These are phyloP conservation scores for Dyspetes luteomarginatus DNA, from an alignment of 2,888 invertebrate genomes.

Conservation along the genomic window DNA sequence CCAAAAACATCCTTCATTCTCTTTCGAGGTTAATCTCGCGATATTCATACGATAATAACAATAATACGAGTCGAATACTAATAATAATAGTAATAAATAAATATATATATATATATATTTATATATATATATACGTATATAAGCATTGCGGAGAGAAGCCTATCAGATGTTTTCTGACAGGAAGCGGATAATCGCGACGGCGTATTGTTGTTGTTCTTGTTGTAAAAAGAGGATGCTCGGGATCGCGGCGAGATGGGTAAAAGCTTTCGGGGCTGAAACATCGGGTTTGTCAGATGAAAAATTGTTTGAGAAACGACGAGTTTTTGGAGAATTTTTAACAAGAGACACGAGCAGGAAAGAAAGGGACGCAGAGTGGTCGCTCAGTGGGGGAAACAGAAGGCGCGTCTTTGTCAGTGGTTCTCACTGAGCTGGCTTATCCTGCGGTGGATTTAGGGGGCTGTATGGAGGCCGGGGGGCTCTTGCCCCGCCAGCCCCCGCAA, in stretches of 20 bases:
- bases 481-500: constrained; percentile 88
- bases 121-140: not conserved
- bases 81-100: too few relatives aligned
- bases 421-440: constrained; percentile 84
- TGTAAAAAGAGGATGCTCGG: constrained; percentile 72
- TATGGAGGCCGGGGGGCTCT: constrained; percentile 90
- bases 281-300: not conserved
- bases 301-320: not conserved
- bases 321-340: not conserved
- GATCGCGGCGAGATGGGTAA: not conserved
- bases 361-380: not conserved
- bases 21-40: not conserved
- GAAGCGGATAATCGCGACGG: constrained; percentile 71
- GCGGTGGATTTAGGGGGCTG: constrained; percentile 88
- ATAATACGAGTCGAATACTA: too few relatives aligned
- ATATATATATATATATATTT: too few relatives aligned
- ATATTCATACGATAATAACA: too few relatives aligned
- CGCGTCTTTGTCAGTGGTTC: constrained; percentile 80
- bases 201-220: constrained; percentile 64
- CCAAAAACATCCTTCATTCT: not conserved
- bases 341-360: not conserved
- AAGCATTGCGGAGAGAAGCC: constrained; percentile 27
- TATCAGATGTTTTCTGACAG: constrained; percentile 75
- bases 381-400: not conserved
- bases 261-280: not conserved